phyloP scores from a whole-genome alignment of 1,140 invertebrate species.

The Pollicipes pollicipes region DNA sequence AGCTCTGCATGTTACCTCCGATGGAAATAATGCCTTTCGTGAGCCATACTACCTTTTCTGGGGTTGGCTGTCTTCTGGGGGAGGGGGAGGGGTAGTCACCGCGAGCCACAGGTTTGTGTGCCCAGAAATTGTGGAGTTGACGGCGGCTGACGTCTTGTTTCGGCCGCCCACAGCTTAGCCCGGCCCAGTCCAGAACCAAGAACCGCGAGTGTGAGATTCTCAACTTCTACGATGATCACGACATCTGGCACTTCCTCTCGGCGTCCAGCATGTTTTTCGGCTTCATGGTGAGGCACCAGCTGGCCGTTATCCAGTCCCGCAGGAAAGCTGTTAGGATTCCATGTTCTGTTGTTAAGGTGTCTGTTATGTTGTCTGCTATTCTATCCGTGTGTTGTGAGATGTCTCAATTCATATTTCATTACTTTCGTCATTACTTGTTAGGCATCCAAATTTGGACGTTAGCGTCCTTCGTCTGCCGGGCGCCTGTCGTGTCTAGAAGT shows the following conservation, averaged over 20 bases:
- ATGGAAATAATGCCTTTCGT: too few species aligned
- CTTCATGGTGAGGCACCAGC: conserved; percentile 43
- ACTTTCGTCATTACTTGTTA: background rate
- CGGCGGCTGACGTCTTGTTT: too few species aligned
- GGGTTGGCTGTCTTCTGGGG: too few species aligned
- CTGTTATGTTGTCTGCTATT: too few species aligned
- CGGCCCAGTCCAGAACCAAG: conserved; percentile 53
- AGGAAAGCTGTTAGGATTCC: conserved; percentile 9
- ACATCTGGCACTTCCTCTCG: conserved; percentile 77
- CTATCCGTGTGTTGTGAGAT: conserved; percentile 2
- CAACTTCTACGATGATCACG: conserved; percentile 68
- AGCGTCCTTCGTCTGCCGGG: background rate
- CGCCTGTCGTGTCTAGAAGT: too few species aligned
- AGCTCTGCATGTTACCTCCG: too few species aligned
- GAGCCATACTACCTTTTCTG: too few species aligned
- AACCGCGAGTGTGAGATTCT: conserved; percentile 58
- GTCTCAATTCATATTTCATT: background rate
- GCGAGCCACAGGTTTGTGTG: too few species aligned
- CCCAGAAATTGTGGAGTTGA: too few species aligned
- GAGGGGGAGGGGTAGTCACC: too few species aligned
- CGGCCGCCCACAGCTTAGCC: conserved; percentile 40
- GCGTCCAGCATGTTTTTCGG: conserved; percentile 70
- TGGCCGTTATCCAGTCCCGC: conserved; percentile 5
- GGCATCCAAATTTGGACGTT: background rate
- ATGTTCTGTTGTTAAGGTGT: background rate